These are phyloP conservation scores for Helleia helle DNA, from an alignment of 2,888 invertebrate genomes.

Conservation along the genomic window DNA sequence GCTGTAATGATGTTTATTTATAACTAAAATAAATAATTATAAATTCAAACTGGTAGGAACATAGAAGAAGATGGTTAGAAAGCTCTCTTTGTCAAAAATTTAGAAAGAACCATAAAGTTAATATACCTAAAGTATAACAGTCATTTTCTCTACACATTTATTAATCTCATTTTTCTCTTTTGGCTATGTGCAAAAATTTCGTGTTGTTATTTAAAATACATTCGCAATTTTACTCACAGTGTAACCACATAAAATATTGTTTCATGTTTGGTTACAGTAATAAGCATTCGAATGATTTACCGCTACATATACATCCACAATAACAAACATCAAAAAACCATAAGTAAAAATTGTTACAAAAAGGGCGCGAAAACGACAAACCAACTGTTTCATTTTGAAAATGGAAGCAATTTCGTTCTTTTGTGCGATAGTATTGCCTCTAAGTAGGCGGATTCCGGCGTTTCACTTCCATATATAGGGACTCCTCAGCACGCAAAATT, in stretches of 20 bases:
- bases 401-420: conserved; percentile 58
- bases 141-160: no score
- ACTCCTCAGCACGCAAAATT: conserved; percentile 32
- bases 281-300: conserved; percentile 2
- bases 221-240: no score
- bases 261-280: not conserved
- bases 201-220: no score
- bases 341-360: conserved; percentile 41
- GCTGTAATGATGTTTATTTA: no score
- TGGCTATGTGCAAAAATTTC: no score
- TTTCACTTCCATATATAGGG: conserved; percentile 38
- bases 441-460: conserved; percentile 50
- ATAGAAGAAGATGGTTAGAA: no score
- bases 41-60: no score
- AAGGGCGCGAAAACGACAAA: conserved; percentile 53
- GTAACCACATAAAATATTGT: not conserved
- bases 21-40: no score
- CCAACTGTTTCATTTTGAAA: conserved; percentile 58
- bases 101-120: no score
- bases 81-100: no score
- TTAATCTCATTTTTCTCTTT: no score
- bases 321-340: conserved; percentile 33
- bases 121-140: no score
- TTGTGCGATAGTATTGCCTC: conserved; percentile 55
- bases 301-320: conserved; percentile 22